Evolutionary conservation across 2,797 vertebrate genomes (phyloP).

Genomic region (Cirrhinus molitorella): DNA sequence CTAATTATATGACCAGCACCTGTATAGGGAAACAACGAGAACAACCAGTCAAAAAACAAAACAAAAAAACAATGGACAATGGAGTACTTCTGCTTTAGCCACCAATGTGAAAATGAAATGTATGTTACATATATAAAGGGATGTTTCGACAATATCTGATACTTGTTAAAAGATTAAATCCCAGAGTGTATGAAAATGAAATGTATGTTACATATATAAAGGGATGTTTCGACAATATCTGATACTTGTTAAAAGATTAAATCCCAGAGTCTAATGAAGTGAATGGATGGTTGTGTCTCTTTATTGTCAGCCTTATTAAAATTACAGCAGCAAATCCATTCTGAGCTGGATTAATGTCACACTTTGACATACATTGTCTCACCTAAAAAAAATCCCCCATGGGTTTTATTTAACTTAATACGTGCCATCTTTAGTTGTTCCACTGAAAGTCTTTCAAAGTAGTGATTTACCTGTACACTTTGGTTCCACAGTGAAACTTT

Average conservation of each 20-base stretch:
- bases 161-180: not conserved
- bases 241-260: not conserved
- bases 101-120: not conserved
- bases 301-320: not conserved
- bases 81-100: not conserved
- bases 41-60: too few species aligned
- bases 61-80: too few species aligned
- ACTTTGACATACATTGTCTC: not conserved
- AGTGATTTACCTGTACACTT: not conserved
- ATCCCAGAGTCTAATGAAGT: not conserved
- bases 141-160: not conserved
- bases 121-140: not conserved
- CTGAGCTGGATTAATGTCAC: not conserved
- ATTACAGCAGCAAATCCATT: not conserved
- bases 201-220: not conserved
- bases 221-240: not conserved
- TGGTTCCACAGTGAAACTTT: not conserved
- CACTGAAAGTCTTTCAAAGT: not conserved
- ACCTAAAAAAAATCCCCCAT: slow-evolving; percentile 12
- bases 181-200: not conserved
- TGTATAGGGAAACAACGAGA: too few species aligned
- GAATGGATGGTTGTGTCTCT: not conserved
- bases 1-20: too few species aligned
- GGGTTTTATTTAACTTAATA: not conserved
- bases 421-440: not conserved